A percentile compares a stretch with the other conserved stretches of the same genome.
These are phyloP conservation scores for Corythaixoides concolor DNA, from an alignment of 2,113 vertebrate genomes.

Conservation along the genomic window DNA sequence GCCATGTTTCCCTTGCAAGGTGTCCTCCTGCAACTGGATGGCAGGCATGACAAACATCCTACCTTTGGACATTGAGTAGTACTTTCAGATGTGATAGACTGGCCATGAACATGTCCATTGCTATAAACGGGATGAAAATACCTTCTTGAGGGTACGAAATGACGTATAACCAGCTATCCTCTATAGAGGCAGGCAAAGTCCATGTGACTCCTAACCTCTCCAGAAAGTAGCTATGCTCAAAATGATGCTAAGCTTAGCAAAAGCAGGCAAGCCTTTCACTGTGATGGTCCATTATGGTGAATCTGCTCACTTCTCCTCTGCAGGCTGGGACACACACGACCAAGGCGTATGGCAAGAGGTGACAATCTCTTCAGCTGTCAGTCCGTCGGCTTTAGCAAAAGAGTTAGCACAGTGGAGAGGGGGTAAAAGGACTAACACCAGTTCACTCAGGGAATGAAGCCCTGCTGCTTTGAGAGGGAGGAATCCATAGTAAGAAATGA, in stretches of 20 bases:
- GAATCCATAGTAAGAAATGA: neutral
- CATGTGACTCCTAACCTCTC: neutral
- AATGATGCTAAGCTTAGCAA: neutral
- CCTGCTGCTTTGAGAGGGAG: neutral
- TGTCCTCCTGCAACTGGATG: neutral
- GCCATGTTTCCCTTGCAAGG: neutral
- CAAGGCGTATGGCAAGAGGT: accelerated
- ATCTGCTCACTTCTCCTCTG: neutral
- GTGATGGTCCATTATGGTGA: neutral
- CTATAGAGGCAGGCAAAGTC: neutral
- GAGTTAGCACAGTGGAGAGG: neutral
- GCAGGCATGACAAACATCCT: neutral
- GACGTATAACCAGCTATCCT: neutral
- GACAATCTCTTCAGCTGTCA: neutral
- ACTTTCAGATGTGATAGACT: neutral
- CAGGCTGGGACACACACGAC: neutral
- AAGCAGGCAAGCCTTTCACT: neutral
- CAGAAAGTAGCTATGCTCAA: neutral
- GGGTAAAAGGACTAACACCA: neutral
- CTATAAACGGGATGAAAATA: neutral
- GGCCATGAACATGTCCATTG: neutral
- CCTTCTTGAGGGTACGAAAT: neutral
- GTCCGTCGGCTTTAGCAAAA: neutral
- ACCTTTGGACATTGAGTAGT: neutral
- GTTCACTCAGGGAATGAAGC: neutral